A percentile compares a stretch with the other conserved stretches of the same genome.
These are phyloP conservation scores for Acanthococcus lagerstroemiae DNA, from an alignment of 2,888 invertebrate species.

Conservation along the genomic window DNA sequence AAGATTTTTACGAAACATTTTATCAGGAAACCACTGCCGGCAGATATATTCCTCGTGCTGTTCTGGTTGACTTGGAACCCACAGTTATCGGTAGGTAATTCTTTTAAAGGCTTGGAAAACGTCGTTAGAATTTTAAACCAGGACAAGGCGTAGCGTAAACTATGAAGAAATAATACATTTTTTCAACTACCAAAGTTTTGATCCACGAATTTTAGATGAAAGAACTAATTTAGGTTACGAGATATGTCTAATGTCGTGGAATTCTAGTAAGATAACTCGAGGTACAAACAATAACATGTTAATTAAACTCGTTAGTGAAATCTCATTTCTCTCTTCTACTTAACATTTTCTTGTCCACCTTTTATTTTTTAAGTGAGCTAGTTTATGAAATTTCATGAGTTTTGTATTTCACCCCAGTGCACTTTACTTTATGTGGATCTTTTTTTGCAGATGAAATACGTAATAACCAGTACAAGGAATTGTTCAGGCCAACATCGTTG, in stretches of 20 bases:
- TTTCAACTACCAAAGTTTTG: too few relatives aligned
- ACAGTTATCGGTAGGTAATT: constrained; percentile 48
- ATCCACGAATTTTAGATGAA: too few relatives aligned
- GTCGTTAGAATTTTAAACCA: background rate
- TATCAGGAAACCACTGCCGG: constrained; percentile 49
- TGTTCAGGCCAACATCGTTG: constrained; percentile 14
- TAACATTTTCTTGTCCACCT: too few relatives aligned
- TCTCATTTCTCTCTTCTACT: too few relatives aligned
- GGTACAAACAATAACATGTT: too few relatives aligned
- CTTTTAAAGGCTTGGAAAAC: background rate
- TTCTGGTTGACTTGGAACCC: constrained; percentile 54
- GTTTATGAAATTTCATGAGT: background rate
- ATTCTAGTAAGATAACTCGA: too few relatives aligned
- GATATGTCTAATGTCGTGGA: too few relatives aligned
- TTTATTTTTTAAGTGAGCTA: too few relatives aligned
- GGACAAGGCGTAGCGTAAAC: background rate
- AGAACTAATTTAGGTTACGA: too few relatives aligned
- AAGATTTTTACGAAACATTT: constrained; percentile 44
- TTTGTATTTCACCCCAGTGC: background rate
- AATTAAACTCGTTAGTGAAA: too few relatives aligned
- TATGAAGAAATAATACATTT: too few relatives aligned
- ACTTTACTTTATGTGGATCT: too few relatives aligned
- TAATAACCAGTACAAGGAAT: constrained; percentile 15
- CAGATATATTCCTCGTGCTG: constrained; percentile 50
- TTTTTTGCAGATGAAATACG: constrained; percentile 17